Percentiles rank a stretch among this genome's conserved stretches.
phyloP scores from a whole-genome alignment of 2,797 vertebrate genomes.

The Sebastes cheni region DNA sequence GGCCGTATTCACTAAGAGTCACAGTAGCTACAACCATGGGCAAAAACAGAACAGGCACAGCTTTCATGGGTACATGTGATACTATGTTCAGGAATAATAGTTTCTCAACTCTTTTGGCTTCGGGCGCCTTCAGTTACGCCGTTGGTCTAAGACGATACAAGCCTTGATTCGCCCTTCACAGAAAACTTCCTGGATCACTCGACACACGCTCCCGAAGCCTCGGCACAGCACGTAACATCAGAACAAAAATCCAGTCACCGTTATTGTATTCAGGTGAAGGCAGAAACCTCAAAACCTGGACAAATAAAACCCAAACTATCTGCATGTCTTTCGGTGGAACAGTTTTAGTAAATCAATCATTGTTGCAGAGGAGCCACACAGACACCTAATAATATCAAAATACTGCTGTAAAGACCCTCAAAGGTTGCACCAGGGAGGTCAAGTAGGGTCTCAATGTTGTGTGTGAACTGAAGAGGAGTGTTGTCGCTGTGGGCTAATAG shows the following conservation, averaged over 20 bases:
- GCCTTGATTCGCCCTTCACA: background rate
- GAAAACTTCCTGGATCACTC: background rate
- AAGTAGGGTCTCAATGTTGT: background rate
- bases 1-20: background rate
- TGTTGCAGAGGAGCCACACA: background rate
- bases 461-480: background rate
- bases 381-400: background rate
- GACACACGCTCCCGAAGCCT: background rate
- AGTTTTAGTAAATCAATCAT: background rate
- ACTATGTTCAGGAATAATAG: too few relatives aligned
- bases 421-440: background rate
- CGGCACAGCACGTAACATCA: background rate
- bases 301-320: background rate
- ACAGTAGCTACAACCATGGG: constrained; percentile 1
- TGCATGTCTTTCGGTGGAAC: background rate
- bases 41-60: background rate
- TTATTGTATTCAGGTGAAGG: background rate
- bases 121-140: too few relatives aligned
- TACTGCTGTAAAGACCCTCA: background rate
- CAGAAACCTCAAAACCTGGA: background rate
- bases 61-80: background rate
- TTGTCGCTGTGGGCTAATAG: constrained; percentile 1
- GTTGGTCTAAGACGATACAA: background rate
- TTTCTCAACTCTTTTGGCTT: too few relatives aligned
- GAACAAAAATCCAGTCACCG: background rate